phyloP scores from a whole-genome alignment of 2,888 invertebrate species.

The Xylophagus ater region DNA sequence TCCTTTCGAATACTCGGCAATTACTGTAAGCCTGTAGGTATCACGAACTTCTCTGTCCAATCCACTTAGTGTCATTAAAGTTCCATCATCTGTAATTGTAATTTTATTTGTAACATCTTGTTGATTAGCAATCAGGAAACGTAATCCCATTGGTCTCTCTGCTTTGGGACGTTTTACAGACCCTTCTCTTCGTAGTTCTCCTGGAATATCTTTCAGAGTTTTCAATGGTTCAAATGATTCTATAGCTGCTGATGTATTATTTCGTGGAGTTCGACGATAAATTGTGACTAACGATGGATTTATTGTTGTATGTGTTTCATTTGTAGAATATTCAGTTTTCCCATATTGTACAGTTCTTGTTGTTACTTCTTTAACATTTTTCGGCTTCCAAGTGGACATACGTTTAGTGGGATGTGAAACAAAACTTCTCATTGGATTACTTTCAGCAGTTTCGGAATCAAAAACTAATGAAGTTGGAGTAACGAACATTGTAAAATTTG shows the following conservation, averaged over 20 bases:
- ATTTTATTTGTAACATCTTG: slow-evolving; percentile 71
- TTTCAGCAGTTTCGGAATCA: background rate
- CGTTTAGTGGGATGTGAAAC: slow-evolving; percentile 7
- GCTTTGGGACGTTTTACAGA: slow-evolving; percentile 20
- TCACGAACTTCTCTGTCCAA: slow-evolving; percentile 66
- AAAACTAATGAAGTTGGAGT: background rate
- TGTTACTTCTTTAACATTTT: background rate
- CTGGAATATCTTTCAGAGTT: slow-evolving; percentile 12
- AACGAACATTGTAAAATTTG: background rate
- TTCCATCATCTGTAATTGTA: slow-evolving; percentile 65
- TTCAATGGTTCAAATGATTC: slow-evolving; percentile 1
- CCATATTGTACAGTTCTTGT: background rate
- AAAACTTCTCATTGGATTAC: slow-evolving; percentile 3
- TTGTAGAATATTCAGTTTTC: background rate
- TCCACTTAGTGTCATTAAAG: slow-evolving; percentile 62
- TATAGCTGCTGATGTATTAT: background rate
- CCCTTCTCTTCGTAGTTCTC: background rate
- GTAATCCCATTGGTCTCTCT: slow-evolving; percentile 41
- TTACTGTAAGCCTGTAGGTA: slow-evolving; percentile 63
- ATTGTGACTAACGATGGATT: background rate
- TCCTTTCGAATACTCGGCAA: slow-evolving; percentile 65
- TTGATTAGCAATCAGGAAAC: slow-evolving; percentile 71
- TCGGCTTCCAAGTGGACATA: slow-evolving; percentile 15
- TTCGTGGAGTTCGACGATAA: slow-evolving; percentile 6
- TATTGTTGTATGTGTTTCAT: background rate